phyloP scores from a whole-genome alignment of 2,888 invertebrate species.

The Habroteleia sp. region DNA sequence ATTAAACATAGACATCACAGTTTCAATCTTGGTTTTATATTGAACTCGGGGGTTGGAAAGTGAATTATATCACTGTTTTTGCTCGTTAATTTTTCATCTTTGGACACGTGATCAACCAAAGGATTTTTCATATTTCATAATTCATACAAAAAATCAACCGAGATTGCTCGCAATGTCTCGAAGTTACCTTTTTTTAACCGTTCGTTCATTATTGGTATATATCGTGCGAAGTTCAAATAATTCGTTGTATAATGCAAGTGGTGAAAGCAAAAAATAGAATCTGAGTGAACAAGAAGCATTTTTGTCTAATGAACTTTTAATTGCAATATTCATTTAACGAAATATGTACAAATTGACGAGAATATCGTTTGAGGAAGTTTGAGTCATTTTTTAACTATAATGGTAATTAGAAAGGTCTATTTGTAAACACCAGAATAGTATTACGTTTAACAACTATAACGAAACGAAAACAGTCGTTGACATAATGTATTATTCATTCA shows the following conservation, averaged over 20 bases:
- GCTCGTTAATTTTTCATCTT: slow-evolving; percentile 53
- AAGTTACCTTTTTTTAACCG: slow-evolving; percentile 20
- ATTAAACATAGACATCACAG: slow-evolving; percentile 18
- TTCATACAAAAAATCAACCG: slow-evolving; percentile 10
- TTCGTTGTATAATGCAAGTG: slow-evolving; percentile 54
- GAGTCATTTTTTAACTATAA: slow-evolving; percentile 24
- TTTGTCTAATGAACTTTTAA: slow-evolving; percentile 43
- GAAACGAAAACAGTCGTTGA: slow-evolving; percentile 19
- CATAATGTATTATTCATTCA: slow-evolving; percentile 50
- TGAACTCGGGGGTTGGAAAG: slow-evolving; percentile 12
- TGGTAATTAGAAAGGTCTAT: slow-evolving; percentile 47
- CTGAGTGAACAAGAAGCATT: no score
- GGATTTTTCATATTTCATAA: slow-evolving; percentile 60
- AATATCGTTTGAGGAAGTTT: slow-evolving; percentile 17
- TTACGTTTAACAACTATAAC: slow-evolving; percentile 44
- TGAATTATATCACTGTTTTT: slow-evolving; percentile 48
- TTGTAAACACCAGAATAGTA: slow-evolving; percentile 57
- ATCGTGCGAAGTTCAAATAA: slow-evolving; percentile 35
- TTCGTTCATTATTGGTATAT: slow-evolving; percentile 40
- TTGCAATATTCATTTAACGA: slow-evolving; percentile 47
- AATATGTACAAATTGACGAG: slow-evolving; percentile 46
- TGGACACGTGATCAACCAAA: slow-evolving; percentile 31
- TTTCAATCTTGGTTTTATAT: slow-evolving; percentile 17
- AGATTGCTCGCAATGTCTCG: slow-evolving; percentile 8
- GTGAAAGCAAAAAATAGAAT: slow-evolving; percentile 10